Evolutionary conservation across 2,888 invertebrate species (phyloP), one percentile per base, ranked within the genome.

Genomic region (Chymomyza caudatula): DNA sequence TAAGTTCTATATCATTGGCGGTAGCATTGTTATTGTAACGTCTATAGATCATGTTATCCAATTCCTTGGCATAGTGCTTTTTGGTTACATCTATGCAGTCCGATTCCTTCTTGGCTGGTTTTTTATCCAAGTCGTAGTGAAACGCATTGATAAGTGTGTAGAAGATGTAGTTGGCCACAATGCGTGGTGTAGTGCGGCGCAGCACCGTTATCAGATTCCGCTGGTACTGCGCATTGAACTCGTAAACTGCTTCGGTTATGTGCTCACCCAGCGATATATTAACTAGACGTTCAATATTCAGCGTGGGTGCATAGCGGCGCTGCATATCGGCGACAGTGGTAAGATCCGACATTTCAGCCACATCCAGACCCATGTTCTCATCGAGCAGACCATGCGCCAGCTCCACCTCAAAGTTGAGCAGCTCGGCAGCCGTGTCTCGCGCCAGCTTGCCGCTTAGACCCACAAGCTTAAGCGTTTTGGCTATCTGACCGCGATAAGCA

Each of bases 151-250:
- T 56, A 0, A 90, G 60, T 1, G 67, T 71, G 52, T 76, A 90
- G 64, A 85, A 88, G 11, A 90, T 82, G 43, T 90, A 89, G 71
- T 89, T 88, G 37, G 89, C 90, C 6, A 90, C 23, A 4, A 67
- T 70, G 0, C 68, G 67, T 3, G 74, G 77, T 0, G 87, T 71
- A 0, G 86, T 85, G 1, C 47, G 15, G 4, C 25, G 17, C 0
- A 87, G 44, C 1, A 86, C 71, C 6, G 71, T 44, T 1, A 82
- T 65, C 2, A 89, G 44, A 67, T 90, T 87, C 8, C 20, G 2
- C n/a, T 83, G 83, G 66, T 87, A 89, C 0, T 57, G 54, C 0
- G 72, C 60, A 19, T 72, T 74, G 23, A 59, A 76, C 55, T 88
- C 77, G 44, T 89, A 88, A 0, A 89, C 63, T 0, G 73, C 57